Percentiles rank a stretch among this genome's conserved stretches.
These are phyloP conservation scores for Protaetia brevitarsis DNA, from an alignment of 1,140 invertebrate genomes.

Conservation along the genomic window DNA sequence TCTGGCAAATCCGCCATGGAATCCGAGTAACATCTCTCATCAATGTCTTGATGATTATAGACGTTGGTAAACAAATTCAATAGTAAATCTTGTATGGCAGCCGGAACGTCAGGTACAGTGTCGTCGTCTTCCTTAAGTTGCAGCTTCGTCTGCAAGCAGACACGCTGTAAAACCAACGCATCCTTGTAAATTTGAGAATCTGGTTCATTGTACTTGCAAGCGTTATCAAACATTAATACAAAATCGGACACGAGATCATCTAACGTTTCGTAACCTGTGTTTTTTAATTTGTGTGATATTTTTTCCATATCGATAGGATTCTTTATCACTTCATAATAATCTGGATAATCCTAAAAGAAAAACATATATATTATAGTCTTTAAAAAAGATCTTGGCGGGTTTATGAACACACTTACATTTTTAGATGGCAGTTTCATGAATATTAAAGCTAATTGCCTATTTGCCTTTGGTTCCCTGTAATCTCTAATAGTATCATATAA, in stretches of 20 bases:
- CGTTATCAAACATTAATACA: conserved; percentile 98
- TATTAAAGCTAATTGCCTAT: conserved; percentile 80
- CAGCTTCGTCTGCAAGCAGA: conserved; percentile 89
- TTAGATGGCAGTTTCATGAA: conserved; percentile 95
- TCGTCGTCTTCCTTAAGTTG: conserved; percentile 84
- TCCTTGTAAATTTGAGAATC: conserved; percentile 99
- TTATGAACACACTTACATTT: conserved; percentile 61
- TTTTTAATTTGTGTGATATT: conserved; percentile 85
- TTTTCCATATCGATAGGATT: conserved; percentile 96
- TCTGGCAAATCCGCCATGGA: conserved; percentile 92
- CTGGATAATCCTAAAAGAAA: conserved; percentile 77
- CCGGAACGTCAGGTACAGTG: conserved; percentile 81
- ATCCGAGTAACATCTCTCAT: conserved; percentile 94
- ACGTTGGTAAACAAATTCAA: conserved; percentile 89
- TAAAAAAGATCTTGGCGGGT: background rate
- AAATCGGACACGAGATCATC: conserved; percentile 93
- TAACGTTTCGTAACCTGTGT: conserved; percentile 74
- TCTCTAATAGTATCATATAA: conserved; percentile 88
- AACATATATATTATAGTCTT: background rate
- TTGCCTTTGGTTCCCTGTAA: conserved; percentile 81
- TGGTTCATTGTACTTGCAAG: conserved; percentile 98
- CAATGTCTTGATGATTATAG: conserved; percentile 95
- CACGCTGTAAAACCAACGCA: conserved; percentile 86
- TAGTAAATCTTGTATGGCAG: conserved; percentile 87
- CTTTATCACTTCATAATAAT: conserved; percentile 98